Evolutionary conservation across 2,797 vertebrate genomes (phyloP), one percentile per base, ranked within the genome.

Genomic region (Scarus forsteni): DNA sequence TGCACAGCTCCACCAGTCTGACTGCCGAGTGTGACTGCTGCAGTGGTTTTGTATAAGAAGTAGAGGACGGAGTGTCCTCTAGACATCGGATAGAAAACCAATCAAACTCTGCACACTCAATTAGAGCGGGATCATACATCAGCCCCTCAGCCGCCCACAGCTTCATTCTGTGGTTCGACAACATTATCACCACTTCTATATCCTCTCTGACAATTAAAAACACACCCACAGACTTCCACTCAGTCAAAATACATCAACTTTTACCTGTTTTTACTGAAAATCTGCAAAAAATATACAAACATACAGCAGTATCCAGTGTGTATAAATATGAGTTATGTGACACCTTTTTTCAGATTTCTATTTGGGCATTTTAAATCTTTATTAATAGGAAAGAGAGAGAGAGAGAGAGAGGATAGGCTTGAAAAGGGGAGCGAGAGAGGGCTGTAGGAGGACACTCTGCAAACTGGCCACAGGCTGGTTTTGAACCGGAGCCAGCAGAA

Each of bases 121-220:
- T 92, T 91, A 93, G 85, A 76, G 62, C 74, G 6, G 79, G 83
- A 85, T 88, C 87, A 87, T 82, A 84, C 79, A 89, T 88, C 85
- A 89, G 77, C 54, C 66, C 73, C 69, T 74, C 44, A 51, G 68
- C 60, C 63, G 38, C 68, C 69, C 76, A 38, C 77, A 40, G 70
- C 75, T 60, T 70, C 59, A 56, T 44, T 66, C 54, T 10, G 10
- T 2, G 9, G 60, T 73, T 60, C 64, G 14, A 59, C 73, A 66
- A 67, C 66, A 77, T 76, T 46, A 83, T 73, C 80, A 70, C 60
- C 67, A 58, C 70, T 83, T 83, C 70, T 73, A 80, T 73, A 49
- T 82, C 78, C 75, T 56, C 53, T 16, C 42, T 62, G 79, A 52
- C 59, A 72, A 85, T 85, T 84, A 88, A 52, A 84, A 75, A 75